phyloP scores from a whole-genome alignment of 2,888 invertebrate genomes.

The Eilema griseolum region DNA sequence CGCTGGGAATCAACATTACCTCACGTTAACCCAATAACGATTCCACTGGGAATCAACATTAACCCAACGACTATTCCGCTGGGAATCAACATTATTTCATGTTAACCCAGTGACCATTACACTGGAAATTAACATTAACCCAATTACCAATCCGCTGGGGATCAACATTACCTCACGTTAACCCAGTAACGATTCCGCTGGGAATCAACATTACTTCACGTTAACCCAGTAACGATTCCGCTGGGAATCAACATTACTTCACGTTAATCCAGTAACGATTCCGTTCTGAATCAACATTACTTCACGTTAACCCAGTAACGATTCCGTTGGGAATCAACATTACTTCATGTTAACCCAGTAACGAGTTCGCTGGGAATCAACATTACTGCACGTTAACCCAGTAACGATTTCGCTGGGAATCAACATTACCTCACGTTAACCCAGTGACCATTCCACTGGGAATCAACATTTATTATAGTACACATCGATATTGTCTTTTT shows the following conservation, averaged over 20 bases:
- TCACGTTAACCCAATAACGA: constrained; percentile 24
- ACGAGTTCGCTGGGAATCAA: constrained; percentile 20
- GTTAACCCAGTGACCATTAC: no score
- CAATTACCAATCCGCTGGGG: no score
- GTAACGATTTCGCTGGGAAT: no score
- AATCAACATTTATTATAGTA: constrained; percentile 54
- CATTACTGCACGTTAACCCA: no score
- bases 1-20: constrained; percentile 18
- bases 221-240: constrained; percentile 38
- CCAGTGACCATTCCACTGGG: constrained; percentile 39
- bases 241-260: no score
- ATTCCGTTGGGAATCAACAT: constrained; percentile 47
- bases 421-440: constrained; percentile 41
- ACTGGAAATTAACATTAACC: no score
- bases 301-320: constrained; percentile 45
- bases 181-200: no score
- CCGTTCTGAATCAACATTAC: constrained; percentile 10
- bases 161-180: no score
- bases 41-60: constrained; percentile 22
- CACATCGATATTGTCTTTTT: constrained; percentile 79
- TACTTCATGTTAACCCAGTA: constrained; percentile 47
- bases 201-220: constrained; percentile 44
- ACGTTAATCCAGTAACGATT: no score
- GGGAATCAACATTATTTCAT: no score
- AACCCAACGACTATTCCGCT: no score